Base-by-base conservation (phyloP, 1,140 invertebrate genomes). In the Bathynomus jamesi region DNA sequence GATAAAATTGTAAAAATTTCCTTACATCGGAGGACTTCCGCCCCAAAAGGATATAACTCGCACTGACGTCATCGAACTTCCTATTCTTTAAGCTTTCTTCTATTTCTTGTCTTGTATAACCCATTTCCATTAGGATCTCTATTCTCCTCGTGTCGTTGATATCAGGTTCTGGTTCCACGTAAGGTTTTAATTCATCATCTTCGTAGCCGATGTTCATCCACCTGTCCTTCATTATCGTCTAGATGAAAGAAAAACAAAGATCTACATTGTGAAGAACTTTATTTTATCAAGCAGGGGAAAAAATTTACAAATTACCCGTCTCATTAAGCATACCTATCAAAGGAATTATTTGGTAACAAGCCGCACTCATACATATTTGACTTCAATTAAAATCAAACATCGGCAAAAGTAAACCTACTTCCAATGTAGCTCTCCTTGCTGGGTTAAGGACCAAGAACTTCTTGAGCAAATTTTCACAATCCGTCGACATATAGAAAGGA, bases 171-270 rank as follows among this genome's bases (percentile, higher is more conserved):
- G 96, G 95, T 86, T 99, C 97, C 78, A 93, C 85, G 85, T 92
- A 99, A 66, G 98, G 98, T 85, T 97, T 93, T 68, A 99, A 86
- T 86, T 99, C 97, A 80, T 99, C 97, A 76, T 99, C 96, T 84
- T 99, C 97, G 83, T 95, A 97, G 78, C 96, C 96, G 86, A 96
- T 94, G 86, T 99, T 99, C 96, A 99, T 99, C 98, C 98, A 99
- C 83, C 95, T 97, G 84, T 99, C 96, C 82, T 95, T 91, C 96
- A 99, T 95, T 80, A 95, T 94, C 80, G 88, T 87, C 87, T 88
- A 78, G 70, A 80, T 72, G 17, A 75, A 78, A 73, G 29, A 53
- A 65, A 24, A 40, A n/a, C n/a, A n/a, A n/a, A n/a, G n/a, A n/a
- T n/a, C n/a, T n/a, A n/a, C n/a, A n/a, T n/a, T n/a, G n/a, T n/a